These are phyloP conservation scores for Paramormyrops hopkinsi DNA, from an alignment of 2,797 vertebrate species.

Conservation along the genomic window DNA sequence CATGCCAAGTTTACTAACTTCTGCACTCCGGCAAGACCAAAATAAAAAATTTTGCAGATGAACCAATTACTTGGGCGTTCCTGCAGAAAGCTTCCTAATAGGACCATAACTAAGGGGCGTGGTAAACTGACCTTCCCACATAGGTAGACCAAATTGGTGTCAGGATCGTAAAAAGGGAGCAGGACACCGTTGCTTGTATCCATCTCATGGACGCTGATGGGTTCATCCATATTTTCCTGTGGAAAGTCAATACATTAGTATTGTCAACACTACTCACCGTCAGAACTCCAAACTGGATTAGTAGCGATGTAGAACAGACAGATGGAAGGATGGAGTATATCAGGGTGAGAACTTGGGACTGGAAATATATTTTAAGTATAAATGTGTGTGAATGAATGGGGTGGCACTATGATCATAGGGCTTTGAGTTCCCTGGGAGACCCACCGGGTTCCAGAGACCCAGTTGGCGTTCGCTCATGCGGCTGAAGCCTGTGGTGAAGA, in stretches of 20 bases:
- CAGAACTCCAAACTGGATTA: background rate
- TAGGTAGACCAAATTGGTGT: constrained; percentile 87
- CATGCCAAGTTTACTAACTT: background rate
- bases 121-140: constrained; percentile 79
- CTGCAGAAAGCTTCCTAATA: background rate
- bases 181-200: constrained; percentile 94
- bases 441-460: constrained; percentile 85
- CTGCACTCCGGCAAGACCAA: background rate
- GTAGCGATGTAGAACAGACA: background rate
- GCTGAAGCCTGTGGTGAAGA: constrained; percentile 95
- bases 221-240: constrained; percentile 86
- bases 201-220: constrained; percentile 85
- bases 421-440: constrained; percentile 5
- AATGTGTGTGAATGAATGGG: too few species aligned
- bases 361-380: background rate
- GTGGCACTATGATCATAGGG: background rate
- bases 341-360: background rate
- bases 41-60: background rate
- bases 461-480: constrained; percentile 96
- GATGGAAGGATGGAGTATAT: background rate
- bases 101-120: too few species aligned
- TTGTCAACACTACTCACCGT: background rate
- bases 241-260: background rate
- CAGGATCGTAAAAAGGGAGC: constrained; percentile 89
- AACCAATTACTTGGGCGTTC: background rate